A percentile compares a stretch with the other conserved stretches of the same genome.
phyloP scores from a whole-genome alignment of 1,140 invertebrate species.

The Cotesia typhae region DNA sequence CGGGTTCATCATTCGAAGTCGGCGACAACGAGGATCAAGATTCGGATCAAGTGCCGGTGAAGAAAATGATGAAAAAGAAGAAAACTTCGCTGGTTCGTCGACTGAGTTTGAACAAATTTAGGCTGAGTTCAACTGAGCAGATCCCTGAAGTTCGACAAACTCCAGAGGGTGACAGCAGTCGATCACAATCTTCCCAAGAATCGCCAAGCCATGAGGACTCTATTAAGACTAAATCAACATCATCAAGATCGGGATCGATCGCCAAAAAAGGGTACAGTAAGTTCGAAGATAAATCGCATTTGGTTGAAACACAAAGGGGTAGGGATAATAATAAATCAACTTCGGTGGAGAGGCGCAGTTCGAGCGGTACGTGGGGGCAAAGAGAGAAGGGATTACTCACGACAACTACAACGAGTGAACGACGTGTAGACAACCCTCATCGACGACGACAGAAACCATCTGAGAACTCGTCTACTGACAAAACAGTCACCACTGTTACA shows the following conservation, averaged over 20 bases:
- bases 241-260: conserved; percentile 12
- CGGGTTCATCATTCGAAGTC: too few species aligned
- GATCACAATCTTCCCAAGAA: conserved; percentile 59
- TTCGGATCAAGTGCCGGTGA: background rate
- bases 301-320: conserved; percentile 13
- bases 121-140: conserved; percentile 47
- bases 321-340: conserved; percentile 35
- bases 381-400: conserved; percentile 39
- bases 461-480: conserved; percentile 47
- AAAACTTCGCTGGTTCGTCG: conserved; percentile 54
- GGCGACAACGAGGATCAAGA: too few species aligned
- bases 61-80: conserved; percentile 55
- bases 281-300: conserved; percentile 18
- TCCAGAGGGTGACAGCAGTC: conserved; percentile 57
- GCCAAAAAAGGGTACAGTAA: background rate
- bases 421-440: conserved; percentile 29
- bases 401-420: conserved; percentile 15
- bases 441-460: conserved; percentile 33
- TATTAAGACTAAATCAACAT: conserved; percentile 34
- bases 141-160: conserved; percentile 51
- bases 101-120: conserved; percentile 58
- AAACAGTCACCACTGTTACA: conserved; percentile 50
- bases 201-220: conserved; percentile 50
- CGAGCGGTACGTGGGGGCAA: conserved; percentile 30
- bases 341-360: conserved; percentile 36